These are phyloP conservation scores for Ceratina australensis DNA, from an alignment of 1,140 invertebrate species.

Conservation along the genomic window DNA sequence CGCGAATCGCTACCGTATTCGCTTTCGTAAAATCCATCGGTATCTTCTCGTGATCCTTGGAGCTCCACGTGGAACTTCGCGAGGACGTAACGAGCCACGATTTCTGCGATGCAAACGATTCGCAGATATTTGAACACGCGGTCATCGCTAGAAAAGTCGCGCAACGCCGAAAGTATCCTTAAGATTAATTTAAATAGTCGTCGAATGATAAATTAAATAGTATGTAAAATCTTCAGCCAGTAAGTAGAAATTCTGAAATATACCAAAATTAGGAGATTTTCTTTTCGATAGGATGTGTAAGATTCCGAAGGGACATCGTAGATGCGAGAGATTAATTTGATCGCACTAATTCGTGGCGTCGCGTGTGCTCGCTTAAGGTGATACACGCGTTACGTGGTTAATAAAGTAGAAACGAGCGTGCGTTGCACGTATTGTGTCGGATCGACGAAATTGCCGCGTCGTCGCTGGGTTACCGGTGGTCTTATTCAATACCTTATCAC, in stretches of 20 bases:
- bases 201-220: background rate
- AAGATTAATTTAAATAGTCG: background rate
- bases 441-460: conserved; percentile 3
- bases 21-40: background rate
- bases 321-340: background rate
- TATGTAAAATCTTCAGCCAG: too few species aligned
- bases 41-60: too few species aligned
- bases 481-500: conserved; percentile 4
- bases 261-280: too few species aligned
- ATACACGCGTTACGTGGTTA: background rate
- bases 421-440: background rate
- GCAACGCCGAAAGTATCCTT: background rate
- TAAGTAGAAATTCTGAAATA: too few species aligned
- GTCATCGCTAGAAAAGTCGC: background rate
- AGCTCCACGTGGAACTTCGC: background rate
- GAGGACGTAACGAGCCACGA: background rate
- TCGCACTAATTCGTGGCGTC: background rate
- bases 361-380: background rate
- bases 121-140: background rate
- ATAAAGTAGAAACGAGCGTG: conserved; percentile 2
- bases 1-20: background rate
- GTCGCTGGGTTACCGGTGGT: background rate
- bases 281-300: too few species aligned
- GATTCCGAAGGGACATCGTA: too few species aligned
- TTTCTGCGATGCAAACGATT: background rate